Percentiles rank a stretch among this genome's conserved stretches.
Conservation (phyloP, 2,113 vertebrate genomes). For the Anhinga rufa region DNA sequence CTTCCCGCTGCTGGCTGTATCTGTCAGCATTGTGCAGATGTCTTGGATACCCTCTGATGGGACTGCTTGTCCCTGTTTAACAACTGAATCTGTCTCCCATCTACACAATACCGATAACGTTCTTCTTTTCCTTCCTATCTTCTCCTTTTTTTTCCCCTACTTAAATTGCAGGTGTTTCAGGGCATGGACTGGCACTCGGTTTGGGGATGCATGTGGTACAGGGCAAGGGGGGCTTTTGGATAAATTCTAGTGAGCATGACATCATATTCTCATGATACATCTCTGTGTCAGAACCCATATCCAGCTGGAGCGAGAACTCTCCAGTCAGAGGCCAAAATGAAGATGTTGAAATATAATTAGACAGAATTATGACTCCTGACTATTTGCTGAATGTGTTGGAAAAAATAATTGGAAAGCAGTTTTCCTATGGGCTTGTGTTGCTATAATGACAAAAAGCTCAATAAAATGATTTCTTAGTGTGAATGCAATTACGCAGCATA, state of each 20-base stretch:
- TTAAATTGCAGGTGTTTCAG: neutral
- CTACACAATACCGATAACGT: neutral
- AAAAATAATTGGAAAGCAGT: neutral
- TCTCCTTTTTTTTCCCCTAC: neutral
- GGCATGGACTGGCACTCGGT: neutral
- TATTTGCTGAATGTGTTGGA: neutral
- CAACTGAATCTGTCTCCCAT: neutral
- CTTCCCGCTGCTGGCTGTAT: neutral
- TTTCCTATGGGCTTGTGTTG: neutral
- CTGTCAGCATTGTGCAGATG: neutral
- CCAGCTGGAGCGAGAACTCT: neutral
- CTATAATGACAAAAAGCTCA: neutral
- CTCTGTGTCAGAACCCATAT: neutral
- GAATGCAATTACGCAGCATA: neutral
- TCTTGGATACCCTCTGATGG: neutral
- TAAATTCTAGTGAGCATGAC: neutral
- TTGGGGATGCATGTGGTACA: neutral
- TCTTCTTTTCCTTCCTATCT: neutral
- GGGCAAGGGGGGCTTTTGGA: neutral
- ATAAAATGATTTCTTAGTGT: neutral
- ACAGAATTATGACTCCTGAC: neutral
- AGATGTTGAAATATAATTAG: neutral
- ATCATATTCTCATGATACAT: rapidly evolving
- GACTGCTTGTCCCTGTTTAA: neutral
- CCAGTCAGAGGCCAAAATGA: neutral